A percentile compares a stretch with the other conserved stretches of the same genome.
phyloP scores from a whole-genome alignment of 1,140 invertebrate genomes.

The Heliconius himera region DNA sequence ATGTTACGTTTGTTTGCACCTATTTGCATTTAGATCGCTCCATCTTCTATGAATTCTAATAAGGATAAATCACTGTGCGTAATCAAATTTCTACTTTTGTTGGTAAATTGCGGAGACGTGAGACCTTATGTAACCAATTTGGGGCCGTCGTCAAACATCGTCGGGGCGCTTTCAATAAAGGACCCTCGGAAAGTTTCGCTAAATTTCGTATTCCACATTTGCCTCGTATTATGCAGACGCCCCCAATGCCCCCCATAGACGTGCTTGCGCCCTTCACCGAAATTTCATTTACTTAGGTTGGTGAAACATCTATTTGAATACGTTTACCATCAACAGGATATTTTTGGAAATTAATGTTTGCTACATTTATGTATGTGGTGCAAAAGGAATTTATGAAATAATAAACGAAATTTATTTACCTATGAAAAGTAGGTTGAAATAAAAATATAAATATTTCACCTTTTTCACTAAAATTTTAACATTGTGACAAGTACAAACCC shows the following conservation, averaged over 20 bases:
- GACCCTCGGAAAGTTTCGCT: conserved; percentile 47
- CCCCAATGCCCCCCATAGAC: conserved; percentile 42
- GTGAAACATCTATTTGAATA: conserved; percentile 58
- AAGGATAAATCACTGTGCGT: conserved; percentile 58
- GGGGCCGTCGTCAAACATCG: conserved; percentile 48
- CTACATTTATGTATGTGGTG: neutral
- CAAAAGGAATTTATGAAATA: neutral
- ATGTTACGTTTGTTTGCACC: conserved; percentile 61
- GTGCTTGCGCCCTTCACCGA: conserved; percentile 38
- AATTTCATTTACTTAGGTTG: conserved; percentile 63
- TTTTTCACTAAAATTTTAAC: no score
- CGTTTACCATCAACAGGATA: conserved; percentile 39
- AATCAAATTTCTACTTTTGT: conserved; percentile 58
- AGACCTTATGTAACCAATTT: conserved; percentile 48
- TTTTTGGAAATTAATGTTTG: conserved; percentile 31
- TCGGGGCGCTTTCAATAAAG: conserved; percentile 54
- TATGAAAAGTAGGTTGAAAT: neutral
- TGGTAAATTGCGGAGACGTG: conserved; percentile 42
- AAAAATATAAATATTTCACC: neutral
- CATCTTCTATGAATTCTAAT: conserved; percentile 64
- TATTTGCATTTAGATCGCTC: conserved; percentile 69
- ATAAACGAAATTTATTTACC: neutral
- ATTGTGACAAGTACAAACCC: neutral
- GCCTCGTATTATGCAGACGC: conserved; percentile 53
- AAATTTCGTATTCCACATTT: conserved; percentile 60